Conservation (phyloP, 2,797 vertebrate genomes). For the Poeciliopsis infans region DNA sequence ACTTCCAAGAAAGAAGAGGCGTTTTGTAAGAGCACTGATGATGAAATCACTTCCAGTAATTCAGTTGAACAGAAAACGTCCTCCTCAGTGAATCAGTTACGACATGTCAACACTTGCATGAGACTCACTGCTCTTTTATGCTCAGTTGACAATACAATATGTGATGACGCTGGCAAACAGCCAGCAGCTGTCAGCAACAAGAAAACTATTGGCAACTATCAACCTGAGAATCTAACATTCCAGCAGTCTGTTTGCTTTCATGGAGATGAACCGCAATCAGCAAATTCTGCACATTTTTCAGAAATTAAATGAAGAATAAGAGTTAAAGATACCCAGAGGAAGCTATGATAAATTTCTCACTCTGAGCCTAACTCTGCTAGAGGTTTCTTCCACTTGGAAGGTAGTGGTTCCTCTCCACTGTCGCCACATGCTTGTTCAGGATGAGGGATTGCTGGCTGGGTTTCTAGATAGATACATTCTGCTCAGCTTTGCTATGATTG, state of each 20-base stretch:
- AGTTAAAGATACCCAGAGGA: not conserved
- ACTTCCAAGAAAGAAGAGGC: not conserved
- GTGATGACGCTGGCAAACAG: not conserved
- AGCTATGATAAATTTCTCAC: not conserved
- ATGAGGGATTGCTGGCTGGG: not conserved
- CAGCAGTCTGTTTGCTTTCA: not conserved
- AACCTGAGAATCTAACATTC: not conserved
- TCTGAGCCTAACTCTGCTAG: not conserved
- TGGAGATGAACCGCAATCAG: not conserved
- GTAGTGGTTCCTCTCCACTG: not conserved
- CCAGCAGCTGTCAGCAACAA: not conserved
- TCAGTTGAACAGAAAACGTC: not conserved
- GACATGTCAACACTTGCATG: conserved; percentile 4
- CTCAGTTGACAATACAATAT: not conserved
- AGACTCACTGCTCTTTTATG: not conserved
- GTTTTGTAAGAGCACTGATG: not conserved
- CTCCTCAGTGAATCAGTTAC: not conserved
- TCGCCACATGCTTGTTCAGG: not conserved
- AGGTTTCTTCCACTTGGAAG: not conserved
- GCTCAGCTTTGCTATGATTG: no score
- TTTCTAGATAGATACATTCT: no score
- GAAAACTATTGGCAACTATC: not conserved
- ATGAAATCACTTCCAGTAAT: conserved; percentile 14
- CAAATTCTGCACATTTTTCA: not conserved
- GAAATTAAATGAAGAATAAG: not conserved